These are phyloP conservation scores for Myxocyprinus asiaticus DNA, from an alignment of 2,113 vertebrate species.

Conservation along the genomic window DNA sequence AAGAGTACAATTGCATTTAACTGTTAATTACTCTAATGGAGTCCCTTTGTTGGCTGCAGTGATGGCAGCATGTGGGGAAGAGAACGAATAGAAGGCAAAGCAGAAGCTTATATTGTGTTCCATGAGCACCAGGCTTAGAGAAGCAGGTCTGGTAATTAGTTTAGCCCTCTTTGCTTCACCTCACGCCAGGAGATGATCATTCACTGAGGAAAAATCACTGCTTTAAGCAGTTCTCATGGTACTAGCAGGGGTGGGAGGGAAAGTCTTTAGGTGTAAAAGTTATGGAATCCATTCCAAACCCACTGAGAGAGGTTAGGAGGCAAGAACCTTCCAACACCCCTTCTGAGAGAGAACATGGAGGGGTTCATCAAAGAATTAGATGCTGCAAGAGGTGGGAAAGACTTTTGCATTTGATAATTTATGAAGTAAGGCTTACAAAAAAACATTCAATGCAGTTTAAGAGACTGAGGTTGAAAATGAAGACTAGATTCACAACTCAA, in stretches of 20 bases:
- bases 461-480: neutral
- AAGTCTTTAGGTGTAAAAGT: slow-evolving; percentile 37
- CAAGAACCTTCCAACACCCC: slow-evolving; percentile 1
- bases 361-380: slow-evolving; percentile 12
- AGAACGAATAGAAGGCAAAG: slow-evolving; percentile 60
- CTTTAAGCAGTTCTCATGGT: slow-evolving; percentile 63
- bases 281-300: slow-evolving; percentile 62
- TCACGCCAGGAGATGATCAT: slow-evolving; percentile 66
- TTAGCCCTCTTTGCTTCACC: slow-evolving; percentile 66
- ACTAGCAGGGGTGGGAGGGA: slow-evolving; percentile 33
- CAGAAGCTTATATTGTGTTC: slow-evolving; percentile 72
- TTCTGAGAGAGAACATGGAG: slow-evolving; percentile 6
- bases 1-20: slow-evolving; percentile 70
- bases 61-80: slow-evolving; percentile 60
- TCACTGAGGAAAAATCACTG: slow-evolving; percentile 61
- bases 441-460: neutral
- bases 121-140: slow-evolving; percentile 66
- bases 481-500: neutral
- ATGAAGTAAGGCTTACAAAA: neutral
- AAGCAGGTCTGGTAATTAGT: slow-evolving; percentile 71
- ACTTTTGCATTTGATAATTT: neutral
- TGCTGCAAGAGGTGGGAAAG: neutral
- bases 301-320: slow-evolving; percentile 38
- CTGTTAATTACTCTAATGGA: slow-evolving; percentile 77
- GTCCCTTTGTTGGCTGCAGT: slow-evolving; percentile 62